These are phyloP conservation scores for Cactoblastis cactorum DNA, from an alignment of 2,888 invertebrate species.

Conservation along the genomic window DNA sequence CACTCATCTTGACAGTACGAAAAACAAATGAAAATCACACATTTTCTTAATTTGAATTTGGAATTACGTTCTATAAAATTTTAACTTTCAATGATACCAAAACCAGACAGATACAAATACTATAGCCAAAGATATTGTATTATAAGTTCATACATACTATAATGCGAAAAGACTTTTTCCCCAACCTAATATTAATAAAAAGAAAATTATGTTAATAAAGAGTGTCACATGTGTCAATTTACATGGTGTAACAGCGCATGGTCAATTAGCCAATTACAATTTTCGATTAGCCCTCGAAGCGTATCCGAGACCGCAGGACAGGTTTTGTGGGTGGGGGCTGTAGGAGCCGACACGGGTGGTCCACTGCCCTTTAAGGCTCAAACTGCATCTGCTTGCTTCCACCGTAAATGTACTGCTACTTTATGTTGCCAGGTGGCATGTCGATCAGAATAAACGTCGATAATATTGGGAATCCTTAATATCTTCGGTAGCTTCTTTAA, in stretches of 20 bases:
- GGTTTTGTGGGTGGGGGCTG: constrained; percentile 53
- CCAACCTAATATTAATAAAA: neutral
- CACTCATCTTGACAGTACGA: too few species aligned
- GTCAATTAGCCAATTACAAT: constrained; percentile 62
- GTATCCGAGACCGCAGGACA: constrained; percentile 45
- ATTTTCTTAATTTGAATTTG: too few species aligned
- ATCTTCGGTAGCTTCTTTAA: neutral
- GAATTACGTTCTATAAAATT: too few species aligned
- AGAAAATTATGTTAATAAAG: neutral
- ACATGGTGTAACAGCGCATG: constrained; percentile 16
- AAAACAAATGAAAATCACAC: too few species aligned
- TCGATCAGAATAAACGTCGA: neutral
- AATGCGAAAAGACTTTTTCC: too few species aligned
- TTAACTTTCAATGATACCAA: too few species aligned
- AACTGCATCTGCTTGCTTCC: constrained; percentile 26
- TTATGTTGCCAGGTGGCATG: neutral
- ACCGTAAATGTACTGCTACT: neutral
- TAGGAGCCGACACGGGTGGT: constrained; percentile 47
- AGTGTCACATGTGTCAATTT: neutral
- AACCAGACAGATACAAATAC: too few species aligned
- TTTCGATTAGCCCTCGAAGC: constrained; percentile 57
- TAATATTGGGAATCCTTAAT: neutral
- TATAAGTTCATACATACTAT: too few species aligned
- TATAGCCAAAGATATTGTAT: too few species aligned
- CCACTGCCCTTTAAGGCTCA: constrained; percentile 44